Evolutionary conservation across 2,797 vertebrate genomes (phyloP), one percentile per base, ranked within the genome.

Genomic region (Erethizon dorsatum): DNA sequence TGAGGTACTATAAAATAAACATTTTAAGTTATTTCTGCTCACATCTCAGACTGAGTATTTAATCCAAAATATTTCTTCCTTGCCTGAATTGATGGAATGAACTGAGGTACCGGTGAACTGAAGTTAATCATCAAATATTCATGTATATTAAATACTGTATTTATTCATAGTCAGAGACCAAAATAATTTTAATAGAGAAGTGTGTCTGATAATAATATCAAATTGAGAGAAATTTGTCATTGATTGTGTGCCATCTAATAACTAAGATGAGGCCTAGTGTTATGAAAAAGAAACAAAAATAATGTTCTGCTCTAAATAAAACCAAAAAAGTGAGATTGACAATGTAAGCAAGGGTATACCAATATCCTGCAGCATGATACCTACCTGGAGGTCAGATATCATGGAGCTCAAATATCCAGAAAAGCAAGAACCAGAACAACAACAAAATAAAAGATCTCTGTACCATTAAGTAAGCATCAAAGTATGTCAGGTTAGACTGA

Each of bases 51-150:
- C 96, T 97, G 41, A 87, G 78, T 96, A 96, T 98, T 98, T 97
- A 97, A 97, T 92, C 97, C 92, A 97, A 97, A 97, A 95, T 97
- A 97, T 95, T 97, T 98, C 96, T 97, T 97, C 90, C 82, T 87
- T 97, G 92, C 69, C 95, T 98, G 95, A 97, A 97, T 97, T 98
- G 98, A 97, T 96, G 83, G 84, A 95, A 94, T 91, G 93, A 97
- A 82, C 91, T 96, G 86, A 98, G 94, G 94, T 86, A 90, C 97
- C 98, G 97, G 95, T 98, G 96, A 98, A 98, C 71, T 95, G 97
- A 98, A 98, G 92, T 97, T 97, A 97, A 97, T 96, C 91, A 98
- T 98, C 92, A 98, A 98, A 98, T 98, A 98, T 98, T 97, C 96
- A 98, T 97, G 52, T 89, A 84, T 87, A 77, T 98, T 98, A 98